Percentiles rank a stretch among this genome's conserved stretches.
Conservation (phyloP, 2,113 vertebrate species). For the Propithecus coquereli region DNA sequence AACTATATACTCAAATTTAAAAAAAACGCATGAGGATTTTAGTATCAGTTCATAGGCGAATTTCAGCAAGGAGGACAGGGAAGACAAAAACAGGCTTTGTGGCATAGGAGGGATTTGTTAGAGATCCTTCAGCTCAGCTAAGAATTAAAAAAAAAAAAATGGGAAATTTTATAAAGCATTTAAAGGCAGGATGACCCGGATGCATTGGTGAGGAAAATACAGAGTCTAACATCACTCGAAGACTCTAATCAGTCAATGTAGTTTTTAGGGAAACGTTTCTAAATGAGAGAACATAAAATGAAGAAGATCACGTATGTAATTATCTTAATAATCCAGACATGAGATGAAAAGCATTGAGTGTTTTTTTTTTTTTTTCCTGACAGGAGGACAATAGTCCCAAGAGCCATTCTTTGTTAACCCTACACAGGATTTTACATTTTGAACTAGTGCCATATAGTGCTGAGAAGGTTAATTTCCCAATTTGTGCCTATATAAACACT, state of each 20-base stretch:
- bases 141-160: neutral
- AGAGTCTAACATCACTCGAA: neutral
- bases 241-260: neutral
- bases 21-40: neutral
- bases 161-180: neutral
- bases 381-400: neutral
- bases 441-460: neutral
- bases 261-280: neutral
- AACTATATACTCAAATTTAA: neutral
- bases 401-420: neutral
- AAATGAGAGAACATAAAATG: neutral
- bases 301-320: neutral
- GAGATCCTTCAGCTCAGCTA: neutral
- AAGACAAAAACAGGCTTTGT: neutral
- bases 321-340: neutral
- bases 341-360: neutral
- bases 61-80: neutral
- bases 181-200: neutral
- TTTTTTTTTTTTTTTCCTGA: neutral
- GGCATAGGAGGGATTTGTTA: neutral
- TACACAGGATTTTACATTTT: neutral
- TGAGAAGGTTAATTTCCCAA: constrained; percentile 10
- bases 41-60: neutral
- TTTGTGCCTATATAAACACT: neutral
- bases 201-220: neutral